Percentiles rank a stretch among this genome's conserved stretches.
Conservation (phyloP, 2,888 invertebrate species). For the Thecocarcelia acutangulata region DNA sequence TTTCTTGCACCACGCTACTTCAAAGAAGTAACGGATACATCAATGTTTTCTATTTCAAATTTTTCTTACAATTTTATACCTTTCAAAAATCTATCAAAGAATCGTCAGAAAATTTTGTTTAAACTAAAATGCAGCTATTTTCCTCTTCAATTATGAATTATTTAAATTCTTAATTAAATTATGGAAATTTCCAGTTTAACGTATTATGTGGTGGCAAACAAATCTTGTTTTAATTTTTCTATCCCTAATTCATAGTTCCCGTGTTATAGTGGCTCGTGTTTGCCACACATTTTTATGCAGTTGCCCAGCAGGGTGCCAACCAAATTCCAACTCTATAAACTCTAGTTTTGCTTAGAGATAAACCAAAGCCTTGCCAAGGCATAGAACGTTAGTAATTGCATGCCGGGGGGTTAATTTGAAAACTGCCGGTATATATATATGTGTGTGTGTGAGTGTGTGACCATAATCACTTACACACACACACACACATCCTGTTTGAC, state of each 20-base stretch:
- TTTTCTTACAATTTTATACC: too few relatives aligned
- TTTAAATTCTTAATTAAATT: too few relatives aligned
- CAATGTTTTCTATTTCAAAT: too few relatives aligned
- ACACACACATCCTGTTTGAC: constrained; percentile 35
- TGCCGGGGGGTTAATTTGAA: constrained; percentile 31
- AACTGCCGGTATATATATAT: background rate
- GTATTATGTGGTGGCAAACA: too few relatives aligned
- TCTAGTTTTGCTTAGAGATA: background rate
- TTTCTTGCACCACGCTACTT: too few relatives aligned
- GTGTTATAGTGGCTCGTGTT: constrained; percentile 24
- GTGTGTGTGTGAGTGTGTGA: constrained; percentile 10
- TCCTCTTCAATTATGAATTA: too few relatives aligned
- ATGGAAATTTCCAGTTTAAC: too few relatives aligned
- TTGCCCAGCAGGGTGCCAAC: constrained; percentile 28
- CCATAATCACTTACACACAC: constrained; percentile 40
- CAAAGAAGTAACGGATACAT: too few relatives aligned
- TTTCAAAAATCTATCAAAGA: too few relatives aligned
- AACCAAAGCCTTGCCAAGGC: background rate
- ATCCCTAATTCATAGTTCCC: background rate
- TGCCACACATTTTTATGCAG: constrained; percentile 7
- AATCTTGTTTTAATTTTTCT: background rate
- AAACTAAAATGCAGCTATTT: too few relatives aligned
- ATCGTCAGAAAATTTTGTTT: too few relatives aligned
- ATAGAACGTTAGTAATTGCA: background rate
- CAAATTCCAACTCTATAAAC: background rate